Evolutionary conservation across 1,140 invertebrate genomes (phyloP).

Genomic region (Parapsyche elsis): DNA sequence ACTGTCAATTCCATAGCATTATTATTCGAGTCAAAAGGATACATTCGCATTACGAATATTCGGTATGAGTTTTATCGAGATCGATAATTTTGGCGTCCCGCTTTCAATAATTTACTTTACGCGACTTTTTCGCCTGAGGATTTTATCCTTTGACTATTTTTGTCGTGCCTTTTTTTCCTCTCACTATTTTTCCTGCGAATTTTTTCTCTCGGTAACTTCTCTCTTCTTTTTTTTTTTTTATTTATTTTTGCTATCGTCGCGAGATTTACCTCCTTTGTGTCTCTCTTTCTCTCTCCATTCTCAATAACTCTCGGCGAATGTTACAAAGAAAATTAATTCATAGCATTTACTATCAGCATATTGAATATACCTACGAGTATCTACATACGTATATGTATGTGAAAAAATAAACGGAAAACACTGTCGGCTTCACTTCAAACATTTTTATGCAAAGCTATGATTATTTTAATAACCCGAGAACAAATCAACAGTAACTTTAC

Average conservation of each 20-base stretch:
- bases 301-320: conserved; percentile 6
- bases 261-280: conserved; percentile 30
- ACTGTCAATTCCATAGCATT: too few species aligned
- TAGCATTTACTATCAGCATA: background rate
- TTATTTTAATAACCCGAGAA: too few species aligned
- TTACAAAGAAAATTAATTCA: conserved; percentile 29
- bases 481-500: too few species aligned
- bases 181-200: conserved; percentile 5
- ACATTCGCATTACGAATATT: background rate
- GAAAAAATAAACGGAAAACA: background rate
- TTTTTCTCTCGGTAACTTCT: conserved; percentile 4
- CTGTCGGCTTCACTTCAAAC: background rate
- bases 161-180: background rate
- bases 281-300: background rate
- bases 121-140: conserved; percentile 12
- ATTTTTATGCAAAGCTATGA: too few species aligned
- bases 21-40: background rate
- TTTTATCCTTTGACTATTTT: conserved; percentile 15
- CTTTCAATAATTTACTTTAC: conserved; percentile 25
- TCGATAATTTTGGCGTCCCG: background rate
- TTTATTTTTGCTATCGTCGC: conserved; percentile 18
- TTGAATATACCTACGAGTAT: background rate
- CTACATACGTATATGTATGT: too few species aligned
- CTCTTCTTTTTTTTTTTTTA: background rate
- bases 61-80: background rate